Evolutionary conservation across 2,797 vertebrate genomes (phyloP).

Genomic region (Lacerta bilineata): DNA sequence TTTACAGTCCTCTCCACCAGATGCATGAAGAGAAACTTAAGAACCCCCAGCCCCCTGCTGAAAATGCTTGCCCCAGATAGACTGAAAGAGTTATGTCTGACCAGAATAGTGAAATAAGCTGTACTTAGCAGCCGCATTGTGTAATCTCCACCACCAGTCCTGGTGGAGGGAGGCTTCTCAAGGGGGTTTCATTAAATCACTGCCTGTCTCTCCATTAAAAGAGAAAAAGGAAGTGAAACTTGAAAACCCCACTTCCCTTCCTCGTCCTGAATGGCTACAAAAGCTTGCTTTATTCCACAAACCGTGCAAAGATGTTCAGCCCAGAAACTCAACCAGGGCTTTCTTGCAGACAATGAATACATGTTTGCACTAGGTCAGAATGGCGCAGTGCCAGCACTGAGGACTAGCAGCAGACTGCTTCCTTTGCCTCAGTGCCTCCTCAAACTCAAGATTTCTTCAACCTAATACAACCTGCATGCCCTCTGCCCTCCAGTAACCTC

Average conservation of each 20-base stretch:
- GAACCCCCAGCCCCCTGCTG: not conserved
- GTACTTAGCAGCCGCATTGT: not conserved
- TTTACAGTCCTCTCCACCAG: too few species aligned
- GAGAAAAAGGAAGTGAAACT: not conserved
- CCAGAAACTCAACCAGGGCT: not conserved
- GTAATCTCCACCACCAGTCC: not conserved
- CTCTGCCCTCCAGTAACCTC: too few species aligned
- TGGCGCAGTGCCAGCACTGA: too few species aligned
- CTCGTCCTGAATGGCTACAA: not conserved
- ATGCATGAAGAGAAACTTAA: not conserved
- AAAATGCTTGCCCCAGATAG: not conserved
- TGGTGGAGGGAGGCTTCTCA: not conserved
- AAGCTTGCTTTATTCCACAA: not conserved
- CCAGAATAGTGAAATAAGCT: not conserved
- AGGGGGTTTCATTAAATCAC: not conserved
- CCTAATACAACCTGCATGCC: too few species aligned
- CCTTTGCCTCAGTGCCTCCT: too few species aligned
- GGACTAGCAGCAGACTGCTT: too few species aligned
- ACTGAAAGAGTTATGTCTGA: not conserved
- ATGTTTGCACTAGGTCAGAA: too few species aligned
- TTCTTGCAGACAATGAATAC: not conserved
- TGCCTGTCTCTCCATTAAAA: not conserved
- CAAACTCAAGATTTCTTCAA: too few species aligned
- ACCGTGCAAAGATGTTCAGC: not conserved
- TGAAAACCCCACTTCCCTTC: not conserved